Evolutionary conservation across 2,888 invertebrate species (phyloP).

Genomic region (Caenorhabditis sp.): DNA sequence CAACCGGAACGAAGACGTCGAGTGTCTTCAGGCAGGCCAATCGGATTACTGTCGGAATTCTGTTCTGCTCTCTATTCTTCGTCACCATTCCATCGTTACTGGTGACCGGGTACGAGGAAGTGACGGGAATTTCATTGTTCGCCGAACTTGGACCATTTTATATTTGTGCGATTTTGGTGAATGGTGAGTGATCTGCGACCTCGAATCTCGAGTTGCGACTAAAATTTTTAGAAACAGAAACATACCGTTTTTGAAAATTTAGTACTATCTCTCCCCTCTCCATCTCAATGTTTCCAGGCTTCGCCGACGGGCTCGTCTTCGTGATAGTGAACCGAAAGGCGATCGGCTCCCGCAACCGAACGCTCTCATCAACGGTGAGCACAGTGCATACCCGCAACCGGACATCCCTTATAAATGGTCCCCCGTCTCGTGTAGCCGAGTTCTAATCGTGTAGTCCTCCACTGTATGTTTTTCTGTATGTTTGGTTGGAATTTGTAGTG

Average conservation of each 20-base stretch:
- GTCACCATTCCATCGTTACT: conserved; percentile 57
- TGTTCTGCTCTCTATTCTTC: conserved; percentile 61
- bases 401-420: conserved; percentile 29
- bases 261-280: too few relatives aligned
- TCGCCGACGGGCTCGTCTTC: conserved; percentile 59
- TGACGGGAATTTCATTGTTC: conserved; percentile 62
- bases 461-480: conserved; percentile 3
- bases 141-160: conserved; percentile 61
- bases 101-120: conserved; percentile 58
- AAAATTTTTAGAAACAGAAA: too few relatives aligned
- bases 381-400: conserved; percentile 45
- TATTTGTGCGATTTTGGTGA: conserved; percentile 59
- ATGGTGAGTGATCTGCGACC: conserved; percentile 53
- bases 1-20: conserved; percentile 29
- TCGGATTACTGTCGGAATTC: conserved; percentile 61
- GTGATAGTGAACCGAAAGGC: conserved; percentile 44
- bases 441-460: conserved; percentile 13
- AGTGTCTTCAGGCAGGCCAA: conserved; percentile 58
- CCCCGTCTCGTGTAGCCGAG: conserved; percentile 36
- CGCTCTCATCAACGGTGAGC: conserved; percentile 60
- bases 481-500: background rate
- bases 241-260: too few relatives aligned
- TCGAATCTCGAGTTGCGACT: too few relatives aligned
- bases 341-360: conserved; percentile 31
- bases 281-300: conserved; percentile 23